These are phyloP conservation scores for Lutjanus campechanus DNA, from an alignment of 2,797 vertebrate species.

Conservation along the genomic window DNA sequence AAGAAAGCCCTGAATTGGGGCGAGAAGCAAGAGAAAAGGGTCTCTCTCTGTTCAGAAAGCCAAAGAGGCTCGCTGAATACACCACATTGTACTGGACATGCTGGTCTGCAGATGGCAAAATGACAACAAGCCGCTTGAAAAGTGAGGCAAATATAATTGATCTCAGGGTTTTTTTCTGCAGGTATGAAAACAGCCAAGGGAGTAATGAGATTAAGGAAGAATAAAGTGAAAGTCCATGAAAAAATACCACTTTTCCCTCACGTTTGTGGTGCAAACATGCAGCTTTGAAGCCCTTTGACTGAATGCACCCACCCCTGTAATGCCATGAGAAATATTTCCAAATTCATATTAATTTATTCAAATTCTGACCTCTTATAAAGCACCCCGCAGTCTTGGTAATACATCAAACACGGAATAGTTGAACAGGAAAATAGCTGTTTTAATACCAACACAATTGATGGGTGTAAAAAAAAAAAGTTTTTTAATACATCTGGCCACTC, in stretches of 20 bases:
- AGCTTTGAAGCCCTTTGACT: constrained; percentile 72
- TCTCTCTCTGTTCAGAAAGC: constrained; percentile 85
- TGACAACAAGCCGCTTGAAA: constrained; percentile 88
- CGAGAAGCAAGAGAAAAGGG: constrained; percentile 82
- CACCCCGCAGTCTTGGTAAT: constrained; percentile 74
- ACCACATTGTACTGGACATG: constrained; percentile 88
- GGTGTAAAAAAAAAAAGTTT: constrained; percentile 52
- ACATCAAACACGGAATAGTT: constrained; percentile 79
- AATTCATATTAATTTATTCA: constrained; percentile 83
- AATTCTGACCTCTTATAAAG: constrained; percentile 76
- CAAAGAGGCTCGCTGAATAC: constrained; percentile 86
- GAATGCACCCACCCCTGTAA: constrained; percentile 58
- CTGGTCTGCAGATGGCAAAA: constrained; percentile 93
- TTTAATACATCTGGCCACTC: constrained; percentile 64
- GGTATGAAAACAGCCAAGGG: constrained; percentile 86
- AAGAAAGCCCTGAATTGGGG: constrained; percentile 89
- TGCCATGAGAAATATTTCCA: constrained; percentile 82
- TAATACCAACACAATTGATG: constrained; percentile 74
- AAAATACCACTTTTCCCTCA: constrained; percentile 70
- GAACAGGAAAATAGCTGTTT: constrained; percentile 73
- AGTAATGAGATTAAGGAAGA: constrained; percentile 87
- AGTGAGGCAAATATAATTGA: constrained; percentile 88
- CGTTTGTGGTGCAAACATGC: constrained; percentile 74
- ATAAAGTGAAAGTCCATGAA: constrained; percentile 76
- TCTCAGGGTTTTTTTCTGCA: constrained; percentile 76